Base-by-base conservation (phyloP, 2,797 vertebrate genomes). In the Cossypha polioptera region DNA sequence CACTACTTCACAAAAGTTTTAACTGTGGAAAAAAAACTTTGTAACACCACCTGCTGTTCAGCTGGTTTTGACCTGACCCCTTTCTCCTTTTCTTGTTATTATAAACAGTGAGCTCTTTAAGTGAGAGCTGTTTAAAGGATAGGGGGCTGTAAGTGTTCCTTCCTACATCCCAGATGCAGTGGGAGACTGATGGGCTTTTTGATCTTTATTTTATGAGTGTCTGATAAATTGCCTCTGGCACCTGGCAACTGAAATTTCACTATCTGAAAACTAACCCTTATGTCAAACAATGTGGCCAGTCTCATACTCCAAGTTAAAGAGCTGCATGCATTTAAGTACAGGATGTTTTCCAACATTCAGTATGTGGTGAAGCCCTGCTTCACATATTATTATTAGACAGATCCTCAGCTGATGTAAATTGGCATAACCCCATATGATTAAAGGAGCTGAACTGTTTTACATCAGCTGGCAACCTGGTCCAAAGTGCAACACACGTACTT, bases 101-200 rank as follows among this genome's bases (percentile, higher is more conserved):
- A 98, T 98, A 99, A 99, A 98, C 98, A 98, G 96, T 94, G 94
- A 97, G 97, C 97, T 98, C 98, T 98, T 98, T 98, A 98, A 98
- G 98, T 98, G 97, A 96, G 97, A 97, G 97, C 98, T 98, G 98
- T 98, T 98, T 98, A 98, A 98, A 98, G 97, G 97, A 97, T 88
- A 69, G 92, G 95, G 94, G 96, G 88, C 94, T 93, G 79, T 97
- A 98, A 98, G 98, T 98, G 98, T 98, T 98, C 96, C 96, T 98
- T 98, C 97, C 97, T 97, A 95, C 96, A 97, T 97, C 97, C 97
- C 98, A 98, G 98, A 98, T 98, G 98, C 97, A 96, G 68, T 74
- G 95, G 94, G 97, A 97, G 97, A 97, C 92, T 92, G 97, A 97
- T 96, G 96, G 95, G 94, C 97, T 97, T 98, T 98, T 98, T 98